Evolutionary conservation across 2,888 invertebrate genomes (phyloP).

Genomic region (Andrena flavipes): DNA sequence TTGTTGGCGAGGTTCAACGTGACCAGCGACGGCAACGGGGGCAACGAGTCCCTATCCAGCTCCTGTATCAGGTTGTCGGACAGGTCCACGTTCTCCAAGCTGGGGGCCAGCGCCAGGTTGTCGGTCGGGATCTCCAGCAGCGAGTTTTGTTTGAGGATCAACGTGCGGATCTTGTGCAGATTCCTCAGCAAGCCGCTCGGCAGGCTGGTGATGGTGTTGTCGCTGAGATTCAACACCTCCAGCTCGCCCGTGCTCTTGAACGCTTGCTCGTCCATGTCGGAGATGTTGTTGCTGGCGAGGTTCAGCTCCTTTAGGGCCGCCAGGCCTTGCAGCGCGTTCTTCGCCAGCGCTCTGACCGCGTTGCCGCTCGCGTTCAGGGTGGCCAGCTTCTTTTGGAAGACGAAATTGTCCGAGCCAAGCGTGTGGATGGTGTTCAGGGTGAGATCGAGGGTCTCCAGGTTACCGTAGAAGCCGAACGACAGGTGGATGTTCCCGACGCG

Average conservation of each 20-base stretch:
- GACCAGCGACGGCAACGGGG: slow-evolving; percentile 89
- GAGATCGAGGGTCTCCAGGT: slow-evolving; percentile 92
- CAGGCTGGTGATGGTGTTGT: slow-evolving; percentile 91
- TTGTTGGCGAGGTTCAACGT: slow-evolving; percentile 91
- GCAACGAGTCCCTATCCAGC: slow-evolving; percentile 90
- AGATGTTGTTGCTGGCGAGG: slow-evolving; percentile 92
- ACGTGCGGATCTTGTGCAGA: slow-evolving; percentile 89
- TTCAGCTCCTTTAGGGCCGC: slow-evolving; percentile 89
- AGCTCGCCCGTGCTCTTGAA: slow-evolving; percentile 92
- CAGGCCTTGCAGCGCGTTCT: slow-evolving; percentile 91
- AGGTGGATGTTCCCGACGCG: slow-evolving; percentile 92
- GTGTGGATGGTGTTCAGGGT: slow-evolving; percentile 93
- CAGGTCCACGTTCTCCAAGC: slow-evolving; percentile 90
- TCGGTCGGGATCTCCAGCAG: slow-evolving; percentile 91
- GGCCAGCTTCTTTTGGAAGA: slow-evolving; percentile 90
- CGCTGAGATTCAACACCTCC: slow-evolving; percentile 90
- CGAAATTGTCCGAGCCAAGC: slow-evolving; percentile 93
- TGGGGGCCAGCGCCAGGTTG: slow-evolving; percentile 89
- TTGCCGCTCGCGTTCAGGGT: slow-evolving; percentile 92
- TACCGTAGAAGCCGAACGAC: slow-evolving; percentile 92
- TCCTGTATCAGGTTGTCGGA: slow-evolving; percentile 92
- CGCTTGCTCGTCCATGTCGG: slow-evolving; percentile 90
- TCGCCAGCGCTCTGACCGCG: slow-evolving; percentile 89
- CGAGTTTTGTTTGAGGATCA: slow-evolving; percentile 92
- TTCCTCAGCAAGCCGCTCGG: slow-evolving; percentile 90